These are phyloP conservation scores for Eulemur albifrons DNA, from an alignment of 2,797 vertebrate genomes.

Conservation along the genomic window DNA sequence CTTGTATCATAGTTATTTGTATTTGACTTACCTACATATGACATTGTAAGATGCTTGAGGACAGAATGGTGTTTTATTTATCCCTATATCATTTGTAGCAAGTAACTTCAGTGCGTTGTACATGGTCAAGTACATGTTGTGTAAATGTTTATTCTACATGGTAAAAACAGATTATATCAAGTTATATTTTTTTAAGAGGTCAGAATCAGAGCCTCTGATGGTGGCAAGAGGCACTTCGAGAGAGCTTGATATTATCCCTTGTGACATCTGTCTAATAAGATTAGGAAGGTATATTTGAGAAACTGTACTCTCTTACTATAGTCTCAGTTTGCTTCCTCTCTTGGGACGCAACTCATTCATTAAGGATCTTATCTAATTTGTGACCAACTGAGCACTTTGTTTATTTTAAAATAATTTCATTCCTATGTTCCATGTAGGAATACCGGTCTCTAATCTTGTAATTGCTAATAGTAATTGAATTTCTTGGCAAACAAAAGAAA, in stretches of 20 bases:
- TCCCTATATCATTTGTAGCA: neutral
- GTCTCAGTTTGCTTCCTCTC: neutral
- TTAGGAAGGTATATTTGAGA: neutral
- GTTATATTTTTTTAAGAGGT: neutral
- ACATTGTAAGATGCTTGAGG: neutral
- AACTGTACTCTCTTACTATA: neutral
- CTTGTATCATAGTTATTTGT: neutral
- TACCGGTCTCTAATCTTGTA: neutral
- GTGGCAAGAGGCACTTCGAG: neutral
- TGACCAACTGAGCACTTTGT: neutral
- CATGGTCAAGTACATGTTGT: neutral
- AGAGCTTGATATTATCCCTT: neutral
- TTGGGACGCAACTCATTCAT: neutral
- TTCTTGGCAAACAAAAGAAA: conserved; percentile 45
- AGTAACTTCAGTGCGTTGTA: neutral
- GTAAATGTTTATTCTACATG: neutral
- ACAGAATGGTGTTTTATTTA: neutral
- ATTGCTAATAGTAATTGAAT: neutral
- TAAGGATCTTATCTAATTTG: neutral
- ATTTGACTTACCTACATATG: neutral
- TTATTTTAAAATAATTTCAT: conserved; percentile 6
- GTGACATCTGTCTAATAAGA: neutral
- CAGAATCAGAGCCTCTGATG: neutral
- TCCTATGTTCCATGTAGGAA: neutral
- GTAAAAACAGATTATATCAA: neutral